A percentile compares a stretch with the other conserved stretches of the same genome.
Conservation (phyloP, 2,113 vertebrate genomes). For the Reinhardtius hippoglossoides region DNA sequence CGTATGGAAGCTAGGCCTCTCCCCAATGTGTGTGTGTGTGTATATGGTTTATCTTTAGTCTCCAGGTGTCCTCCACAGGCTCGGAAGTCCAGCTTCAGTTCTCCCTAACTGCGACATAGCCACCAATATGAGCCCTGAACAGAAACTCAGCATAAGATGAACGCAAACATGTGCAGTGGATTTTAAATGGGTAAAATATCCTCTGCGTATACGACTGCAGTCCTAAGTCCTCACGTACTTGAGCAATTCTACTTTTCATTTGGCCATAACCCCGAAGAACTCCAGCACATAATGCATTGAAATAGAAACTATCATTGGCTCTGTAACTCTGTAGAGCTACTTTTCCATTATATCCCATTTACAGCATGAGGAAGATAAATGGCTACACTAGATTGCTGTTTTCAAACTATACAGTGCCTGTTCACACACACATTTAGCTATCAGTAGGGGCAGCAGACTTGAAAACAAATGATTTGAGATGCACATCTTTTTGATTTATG, state of each 20-base stretch:
- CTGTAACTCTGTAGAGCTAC: background rate
- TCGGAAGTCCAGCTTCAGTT: conserved; percentile 22
- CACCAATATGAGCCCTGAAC: conserved; percentile 12
- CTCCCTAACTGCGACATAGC: conserved; percentile 41
- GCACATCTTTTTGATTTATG: conserved; percentile 17
- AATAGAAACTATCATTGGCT: background rate
- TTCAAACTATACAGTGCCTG: no score
- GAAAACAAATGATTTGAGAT: conserved; percentile 6
- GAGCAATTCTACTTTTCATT: background rate
- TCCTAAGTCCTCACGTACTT: background rate
- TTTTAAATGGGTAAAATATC: conserved; percentile 2
- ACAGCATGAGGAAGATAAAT: background rate
- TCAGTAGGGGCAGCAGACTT: background rate
- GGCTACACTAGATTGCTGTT: background rate
- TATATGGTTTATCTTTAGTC: conserved; percentile 58
- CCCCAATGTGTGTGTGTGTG: conserved; percentile 4
- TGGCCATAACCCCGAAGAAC: background rate
- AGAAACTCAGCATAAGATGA: conserved; percentile 14
- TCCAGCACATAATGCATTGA: background rate
- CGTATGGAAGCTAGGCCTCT: conserved; percentile 13
- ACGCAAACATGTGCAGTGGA: background rate
- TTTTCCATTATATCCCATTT: conserved; percentile 2
- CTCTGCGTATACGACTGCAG: background rate
- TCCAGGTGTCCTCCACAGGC: conserved; percentile 48
- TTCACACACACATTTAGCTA: background rate